Base-by-base conservation (phyloP, 2,888 invertebrate genomes). In the Globia sparganii region DNA sequence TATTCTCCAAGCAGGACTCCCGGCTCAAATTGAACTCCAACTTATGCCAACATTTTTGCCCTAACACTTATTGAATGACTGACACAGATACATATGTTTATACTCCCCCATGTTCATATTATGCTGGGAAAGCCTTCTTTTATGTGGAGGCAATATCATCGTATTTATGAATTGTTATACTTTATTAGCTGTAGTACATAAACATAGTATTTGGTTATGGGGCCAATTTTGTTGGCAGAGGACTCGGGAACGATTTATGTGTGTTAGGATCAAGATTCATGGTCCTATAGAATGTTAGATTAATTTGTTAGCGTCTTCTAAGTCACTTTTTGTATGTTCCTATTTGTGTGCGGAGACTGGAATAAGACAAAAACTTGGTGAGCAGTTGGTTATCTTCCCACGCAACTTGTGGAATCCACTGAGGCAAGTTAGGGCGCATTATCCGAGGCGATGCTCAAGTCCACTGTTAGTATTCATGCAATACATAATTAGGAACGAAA, bases 11-110 rank as follows among this genome's bases (percentile, higher is more conserved):
- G 21, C 53, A 53, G 18, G 25, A 58, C 49, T 64, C 40, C 18
- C 13, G 31, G 31, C 56, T 34, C 28, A 46, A 56, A 37, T 65
- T 31, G 65, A 64, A 64, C 74, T 34, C 56, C 46, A 53, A 59
- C 59, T 71, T 56, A 25, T 15, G 25, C 15, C n/a, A 61, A 68
- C 31, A 43, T 65, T 75, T 73, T 62, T 62, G 31, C 58, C 53
- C 65, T 61, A 71, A 46, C 68, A 69, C 49, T 74, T 76, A 80
- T 77, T 69, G 72, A 77, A 79, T 72, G 69, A 81, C 46, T 84
- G 74, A 65, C 77, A 78, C 65, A 79, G 64, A 77, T 83, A 78
- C 85, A 80, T 83, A 80, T 53, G 72, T 67, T 77, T 61, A 64
- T 37, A 37, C 46, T 59, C 28, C 77, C 72, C 70, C 58, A 67